These are phyloP conservation scores for Hucho hucho DNA, from an alignment of 2,113 vertebrate genomes.

Conservation along the genomic window DNA sequence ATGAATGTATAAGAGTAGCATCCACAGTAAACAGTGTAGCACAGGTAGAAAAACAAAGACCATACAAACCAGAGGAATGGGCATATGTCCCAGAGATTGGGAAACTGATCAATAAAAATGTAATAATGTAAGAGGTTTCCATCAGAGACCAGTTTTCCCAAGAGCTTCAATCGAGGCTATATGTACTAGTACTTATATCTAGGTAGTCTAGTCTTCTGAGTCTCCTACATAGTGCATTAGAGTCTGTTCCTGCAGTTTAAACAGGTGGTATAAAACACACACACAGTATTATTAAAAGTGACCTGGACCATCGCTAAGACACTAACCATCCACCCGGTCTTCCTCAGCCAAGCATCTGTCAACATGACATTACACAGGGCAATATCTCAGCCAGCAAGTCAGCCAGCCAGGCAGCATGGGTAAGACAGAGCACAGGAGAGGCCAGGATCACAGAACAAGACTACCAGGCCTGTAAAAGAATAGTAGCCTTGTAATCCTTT, in stretches of 20 bases:
- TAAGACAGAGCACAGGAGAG: neutral
- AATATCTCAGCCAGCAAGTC: no score
- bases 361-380: constrained; percentile 1
- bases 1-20: neutral
- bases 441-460: no score
- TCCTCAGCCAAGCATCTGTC: constrained; percentile 3
- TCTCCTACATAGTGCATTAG: neutral
- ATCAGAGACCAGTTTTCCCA: no score
- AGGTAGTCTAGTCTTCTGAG: neutral
- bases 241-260: neutral
- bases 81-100: no score
- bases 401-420: neutral
- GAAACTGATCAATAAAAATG: no score
- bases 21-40: neutral
- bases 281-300: no score
- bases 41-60: neutral
- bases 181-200: no score
- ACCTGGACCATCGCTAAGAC: neutral
- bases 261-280: neutral
- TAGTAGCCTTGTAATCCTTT: no score
- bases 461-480: no score
- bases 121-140: no score
- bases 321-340: neutral
- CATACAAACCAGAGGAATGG: no score
- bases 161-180: no score